phyloP scores from a whole-genome alignment of 2,888 invertebrate genomes.

The Zaprionus bogoriensis region DNA sequence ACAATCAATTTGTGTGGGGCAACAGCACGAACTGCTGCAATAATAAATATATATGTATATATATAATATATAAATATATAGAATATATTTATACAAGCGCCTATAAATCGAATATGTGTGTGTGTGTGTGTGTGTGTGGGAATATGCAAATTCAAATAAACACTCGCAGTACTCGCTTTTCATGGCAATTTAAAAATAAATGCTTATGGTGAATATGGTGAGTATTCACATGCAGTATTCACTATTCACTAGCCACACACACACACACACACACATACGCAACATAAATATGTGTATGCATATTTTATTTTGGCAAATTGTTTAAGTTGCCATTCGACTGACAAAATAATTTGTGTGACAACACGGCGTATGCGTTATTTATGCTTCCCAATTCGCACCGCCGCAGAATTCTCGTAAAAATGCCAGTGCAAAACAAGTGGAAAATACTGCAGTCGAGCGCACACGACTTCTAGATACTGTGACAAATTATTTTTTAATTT shows the following conservation, averaged over 20 bases:
- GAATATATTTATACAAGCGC: too few species aligned
- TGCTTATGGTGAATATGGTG: slow-evolving; percentile 4
- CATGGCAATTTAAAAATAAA: neutral
- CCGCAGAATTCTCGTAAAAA: neutral
- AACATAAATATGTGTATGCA: neutral
- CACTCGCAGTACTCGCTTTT: neutral
- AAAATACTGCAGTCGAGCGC: too few species aligned
- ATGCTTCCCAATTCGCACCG: neutral
- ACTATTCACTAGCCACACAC: too few species aligned
- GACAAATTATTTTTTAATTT: too few species aligned
- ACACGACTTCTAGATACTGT: too few species aligned
- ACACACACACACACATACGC: too few species aligned
- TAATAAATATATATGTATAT: neutral
- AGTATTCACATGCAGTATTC: neutral
- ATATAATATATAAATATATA: neutral
- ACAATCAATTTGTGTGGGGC: slow-evolving; percentile 4
- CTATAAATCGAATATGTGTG: too few species aligned
- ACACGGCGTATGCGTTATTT: slow-evolving; percentile 23
- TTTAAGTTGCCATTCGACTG: neutral
- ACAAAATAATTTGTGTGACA: neutral
- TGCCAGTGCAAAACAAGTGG: too few species aligned
- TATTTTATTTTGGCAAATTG: neutral
- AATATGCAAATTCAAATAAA: neutral
- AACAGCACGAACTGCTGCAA: neutral
- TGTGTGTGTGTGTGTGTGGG: neutral